Evolutionary conservation across 1,140 invertebrate genomes (phyloP), one percentile per base, ranked within the genome.

Genomic region (Drosophila micromelanica): DNA sequence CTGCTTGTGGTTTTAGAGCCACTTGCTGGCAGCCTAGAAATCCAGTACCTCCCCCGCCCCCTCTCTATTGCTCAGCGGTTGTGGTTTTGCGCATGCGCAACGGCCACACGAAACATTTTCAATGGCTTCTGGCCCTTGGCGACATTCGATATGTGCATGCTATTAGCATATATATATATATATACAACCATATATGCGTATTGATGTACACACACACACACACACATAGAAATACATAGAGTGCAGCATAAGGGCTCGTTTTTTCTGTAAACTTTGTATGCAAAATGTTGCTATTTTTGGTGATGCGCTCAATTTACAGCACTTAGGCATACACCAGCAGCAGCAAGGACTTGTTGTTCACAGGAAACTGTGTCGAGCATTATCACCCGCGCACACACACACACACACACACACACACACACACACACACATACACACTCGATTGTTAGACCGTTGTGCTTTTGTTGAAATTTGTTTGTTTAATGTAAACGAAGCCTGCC

Each of bases 241-340:
- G 11, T n/a, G 38, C 4, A 40, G 38, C 30, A 32, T 7, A 7
- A 8, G 20, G 8, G 64, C 8, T 70, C 62, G 55, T 55, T 73
- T 15, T 32, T 32, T 30, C 40, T 62, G 17, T 20, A 15, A 40
- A 27, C 43, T 13, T 23, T 23, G 9, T 23, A 48, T 64, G 51
- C 43, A 70, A 76, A 76, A 64, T 70, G 52, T 49, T 76, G 42
- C 62, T 78, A 63, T 74, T 81, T 81, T 76, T 60, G 70, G 68
- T 64, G 80, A 82, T 85, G 78, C 78, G 82, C 82, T 85, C 82
- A 87, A 85, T 85, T 85, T 87, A 75, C 78, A 78, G 85, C 78
- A 85, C 77, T 71, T 65, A 59, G 37, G 20, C 52, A 57, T 15
- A 60, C 42, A 35, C 27, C 12, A 38, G 11, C n/a, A 11, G 17